Conservation (phyloP, 2,888 invertebrate genomes). For the Euspilapteryx auroguttella region DNA sequence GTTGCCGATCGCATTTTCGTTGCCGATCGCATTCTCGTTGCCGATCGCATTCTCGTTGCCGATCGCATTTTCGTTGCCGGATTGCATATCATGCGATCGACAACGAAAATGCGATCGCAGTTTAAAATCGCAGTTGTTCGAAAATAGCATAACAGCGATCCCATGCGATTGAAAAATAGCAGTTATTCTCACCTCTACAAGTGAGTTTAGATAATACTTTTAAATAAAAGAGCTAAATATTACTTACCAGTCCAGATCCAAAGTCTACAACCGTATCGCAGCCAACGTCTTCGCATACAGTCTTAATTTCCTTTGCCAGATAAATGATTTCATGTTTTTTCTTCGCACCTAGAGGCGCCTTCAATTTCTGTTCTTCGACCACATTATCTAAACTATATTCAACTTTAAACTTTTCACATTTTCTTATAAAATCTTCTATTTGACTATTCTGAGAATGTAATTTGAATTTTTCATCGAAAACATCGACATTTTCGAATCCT, state of each 20-base stretch:
- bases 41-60: too few species aligned
- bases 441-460: conserved; percentile 12
- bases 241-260: conserved; percentile 72
- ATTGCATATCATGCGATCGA: too few species aligned
- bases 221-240: neutral
- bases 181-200: too few species aligned
- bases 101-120: too few species aligned
- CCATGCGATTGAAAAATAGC: too few species aligned
- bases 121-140: too few species aligned
- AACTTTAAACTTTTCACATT: conserved; percentile 16
- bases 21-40: too few species aligned
- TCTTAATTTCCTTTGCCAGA: conserved; percentile 58
- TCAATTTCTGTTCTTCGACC: conserved; percentile 13
- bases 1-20: too few species aligned
- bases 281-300: conserved; percentile 36
- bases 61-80: too few species aligned
- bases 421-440: conserved; percentile 17
- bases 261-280: conserved; percentile 68
- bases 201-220: too few species aligned
- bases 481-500: conserved; percentile 13
- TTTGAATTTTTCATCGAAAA: conserved; percentile 16
- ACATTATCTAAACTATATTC: conserved; percentile 11
- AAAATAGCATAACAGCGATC: too few species aligned
- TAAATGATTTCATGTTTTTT: conserved; percentile 72
- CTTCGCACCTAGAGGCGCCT: conserved; percentile 55